Evolutionary conservation across 2,797 vertebrate species (phyloP), one percentile per base, ranked within the genome.

Genomic region (Cossypha caffra): DNA sequence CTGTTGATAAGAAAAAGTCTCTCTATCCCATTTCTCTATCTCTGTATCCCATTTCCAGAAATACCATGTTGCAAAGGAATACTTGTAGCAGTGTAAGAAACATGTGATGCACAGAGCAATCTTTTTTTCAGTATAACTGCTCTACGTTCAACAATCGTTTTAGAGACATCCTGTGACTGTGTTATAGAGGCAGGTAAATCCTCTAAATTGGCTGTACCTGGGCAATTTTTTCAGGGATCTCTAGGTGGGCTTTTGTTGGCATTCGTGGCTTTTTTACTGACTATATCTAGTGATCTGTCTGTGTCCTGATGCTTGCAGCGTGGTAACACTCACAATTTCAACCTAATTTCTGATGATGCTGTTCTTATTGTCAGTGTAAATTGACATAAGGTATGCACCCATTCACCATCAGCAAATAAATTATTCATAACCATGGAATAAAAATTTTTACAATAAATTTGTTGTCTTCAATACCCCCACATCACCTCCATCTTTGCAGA

Each of bases 401-500:
- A 51, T 64, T 73, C 75, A 75, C 38, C 63, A 55, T 20, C 67
- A 80, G 35, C 13, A 1, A 86, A 75, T 81, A 93, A 84, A 83
- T 80, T 86, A 90, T 90, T 93, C 66, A 81, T 71, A 81, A 55
- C 13, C 31, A 16, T 7, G 33, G 45, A 87, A 69, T 71, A 82
- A 84, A 88, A 91, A 57, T 52, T 35, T 73, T 68, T 76, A 71
- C 23, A 38, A 91, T 33, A 42, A 72, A 55, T 64, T 64, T 45
- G 51, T 55, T 64, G 61, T n/a, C 61, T 37, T 78, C 40, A 47
- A 10, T 26, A 85, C 13, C 28, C n/a, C 31, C 50, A 63, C 57
- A 75, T 61, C 47, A 95, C n/a, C 54, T 95, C 66, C 57, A 58
- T 90, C 90, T 81, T 63, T 51, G 75, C 78, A 90, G 61, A 91